Base-by-base conservation (phyloP, 2,888 invertebrate species). In the Platynereis dumerilii region DNA sequence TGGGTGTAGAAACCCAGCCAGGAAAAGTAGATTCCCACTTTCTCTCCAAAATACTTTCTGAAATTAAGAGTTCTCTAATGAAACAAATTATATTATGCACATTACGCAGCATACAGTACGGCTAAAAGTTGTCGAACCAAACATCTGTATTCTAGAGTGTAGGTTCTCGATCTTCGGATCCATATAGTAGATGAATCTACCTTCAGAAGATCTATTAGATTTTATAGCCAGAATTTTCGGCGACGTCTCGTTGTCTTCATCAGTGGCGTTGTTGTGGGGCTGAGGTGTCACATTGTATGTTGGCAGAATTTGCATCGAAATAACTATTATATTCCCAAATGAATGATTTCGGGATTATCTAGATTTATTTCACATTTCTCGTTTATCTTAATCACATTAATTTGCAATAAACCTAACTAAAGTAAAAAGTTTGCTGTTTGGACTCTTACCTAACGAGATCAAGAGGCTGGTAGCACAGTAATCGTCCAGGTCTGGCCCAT, bases 1-100 rank as follows among this genome's bases (percentile, higher is more conserved):
- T 92, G 91, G 0, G 96, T 96, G 84, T 96, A 96, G 85, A 92
- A 96, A 15, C 95, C 95, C 60, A 96, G 86, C 96, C 96, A 96
- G 10, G 95, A 94, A 84, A 96, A 96, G 82, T 93, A 92, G 63
- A 92, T 85, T 0, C 91, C 94, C 77, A 95, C 78, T 75, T 82
- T 81, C 69, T 82, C 82, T 24, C 83, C 83, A 74, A 80, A 84
- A 66, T 83, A 83, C 10, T 72, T 69, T 64, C 83, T 83, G 72
- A 27, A 71, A 69, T 34, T 34, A 52, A 67, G 24, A 59, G 12
- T 7, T 34, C 7, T 34, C 7, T 34, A 34, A 12, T 34, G 5
- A 34, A 34, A 34, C n/a, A n/a, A n/a, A n/a, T n/a, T n/a, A n/a
- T n/a, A n/a, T n/a, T n/a, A n/a, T n/a, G n/a, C n/a, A n/a, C n/a